Conservation (phyloP, 2,888 invertebrate genomes). For the Trissonchulus sp. region DNA sequence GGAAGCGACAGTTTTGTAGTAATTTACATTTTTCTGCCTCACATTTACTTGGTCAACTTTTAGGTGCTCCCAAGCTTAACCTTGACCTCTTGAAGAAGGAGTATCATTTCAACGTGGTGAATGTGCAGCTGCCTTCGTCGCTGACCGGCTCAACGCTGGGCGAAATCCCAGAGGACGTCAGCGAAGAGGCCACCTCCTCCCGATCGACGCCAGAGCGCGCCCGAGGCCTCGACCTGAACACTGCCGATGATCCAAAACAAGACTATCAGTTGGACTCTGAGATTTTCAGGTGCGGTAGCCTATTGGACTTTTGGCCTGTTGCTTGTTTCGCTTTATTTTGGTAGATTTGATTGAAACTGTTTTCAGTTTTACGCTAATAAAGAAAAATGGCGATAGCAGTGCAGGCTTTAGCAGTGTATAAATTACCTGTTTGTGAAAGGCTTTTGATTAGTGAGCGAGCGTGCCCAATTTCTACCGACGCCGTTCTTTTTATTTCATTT, state of each 20-base stretch:
- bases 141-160: constrained; percentile 70
- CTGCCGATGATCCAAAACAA: constrained; percentile 36
- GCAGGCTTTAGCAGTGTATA: no score
- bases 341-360: no score
- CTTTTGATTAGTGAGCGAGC: no score
- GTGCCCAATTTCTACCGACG: not conserved
- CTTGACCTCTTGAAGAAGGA: constrained; percentile 54
- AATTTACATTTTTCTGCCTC: not conserved
- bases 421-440: no score
- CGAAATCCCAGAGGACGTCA: constrained; percentile 24
- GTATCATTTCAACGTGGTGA: constrained; percentile 26
- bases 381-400: no score
- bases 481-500: not conserved
- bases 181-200: constrained; percentile 12
- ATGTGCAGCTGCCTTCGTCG: constrained; percentile 60
- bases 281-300: constrained; percentile 60
- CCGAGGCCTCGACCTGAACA: constrained; percentile 33
- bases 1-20: no score
- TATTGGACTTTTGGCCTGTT: no score
- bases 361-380: no score
- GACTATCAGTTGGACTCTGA: constrained; percentile 75
- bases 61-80: constrained; percentile 66
- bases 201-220: not conserved
- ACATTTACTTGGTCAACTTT: constrained; percentile 19
- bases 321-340: no score